phyloP scores from a whole-genome alignment of 2,797 vertebrate genomes.

The Acridotheres tristis region DNA sequence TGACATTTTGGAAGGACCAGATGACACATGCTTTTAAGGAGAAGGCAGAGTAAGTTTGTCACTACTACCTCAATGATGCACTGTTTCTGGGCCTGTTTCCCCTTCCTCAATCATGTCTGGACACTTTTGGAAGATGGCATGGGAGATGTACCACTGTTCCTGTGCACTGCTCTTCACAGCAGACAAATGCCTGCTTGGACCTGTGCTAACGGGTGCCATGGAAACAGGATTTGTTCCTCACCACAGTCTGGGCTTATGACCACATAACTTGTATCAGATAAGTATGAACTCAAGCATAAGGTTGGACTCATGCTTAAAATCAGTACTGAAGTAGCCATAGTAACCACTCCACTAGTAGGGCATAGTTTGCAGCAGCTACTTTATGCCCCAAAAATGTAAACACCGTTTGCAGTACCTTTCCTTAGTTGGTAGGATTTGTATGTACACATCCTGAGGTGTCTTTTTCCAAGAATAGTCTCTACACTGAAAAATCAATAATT shows the following conservation, averaged over 20 bases:
- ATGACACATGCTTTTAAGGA: not conserved
- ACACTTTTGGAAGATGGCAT: not conserved
- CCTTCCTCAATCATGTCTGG: accelerated
- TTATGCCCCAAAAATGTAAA: not conserved
- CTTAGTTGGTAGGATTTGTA: not conserved
- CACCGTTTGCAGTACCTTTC: not conserved
- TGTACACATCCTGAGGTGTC: accelerated
- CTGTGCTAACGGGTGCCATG: not conserved
- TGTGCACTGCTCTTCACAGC: not conserved
- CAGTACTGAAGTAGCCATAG: not conserved
- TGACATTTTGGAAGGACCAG: not conserved
- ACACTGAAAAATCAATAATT: not conserved
- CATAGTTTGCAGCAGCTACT: not conserved
- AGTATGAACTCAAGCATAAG: not conserved
- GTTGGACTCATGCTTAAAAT: not conserved
- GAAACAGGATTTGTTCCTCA: not conserved
- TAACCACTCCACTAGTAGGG: not conserved
- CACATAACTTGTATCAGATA: not conserved
- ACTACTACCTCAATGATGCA: accelerated
- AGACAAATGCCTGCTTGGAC: not conserved
- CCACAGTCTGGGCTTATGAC: not conserved
- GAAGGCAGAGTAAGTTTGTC: not conserved
- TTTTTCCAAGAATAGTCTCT: not conserved
- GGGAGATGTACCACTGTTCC: not conserved
- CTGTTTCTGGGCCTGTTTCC: not conserved